These are phyloP conservation scores for Myathropa florea DNA, from an alignment of 2,888 invertebrate species.

Conservation along the genomic window DNA sequence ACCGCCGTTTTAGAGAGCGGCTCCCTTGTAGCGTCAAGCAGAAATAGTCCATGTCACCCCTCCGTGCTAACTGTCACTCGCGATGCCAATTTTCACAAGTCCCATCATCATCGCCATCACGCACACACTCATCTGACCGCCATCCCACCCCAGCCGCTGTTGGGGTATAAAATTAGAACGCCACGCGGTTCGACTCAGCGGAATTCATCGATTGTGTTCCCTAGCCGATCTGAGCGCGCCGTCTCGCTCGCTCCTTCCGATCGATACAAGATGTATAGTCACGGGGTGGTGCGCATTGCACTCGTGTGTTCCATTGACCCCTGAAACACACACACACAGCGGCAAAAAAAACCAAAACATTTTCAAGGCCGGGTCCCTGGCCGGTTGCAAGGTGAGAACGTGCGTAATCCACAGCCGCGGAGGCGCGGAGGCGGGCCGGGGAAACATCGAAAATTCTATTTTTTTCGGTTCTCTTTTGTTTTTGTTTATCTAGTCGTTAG, in stretches of 20 bases:
- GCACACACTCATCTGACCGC: background rate
- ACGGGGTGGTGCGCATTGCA: slow-evolving; percentile 60
- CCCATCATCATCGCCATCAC: background rate
- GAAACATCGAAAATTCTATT: slow-evolving; percentile 66
- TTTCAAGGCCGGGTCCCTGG: slow-evolving; percentile 68
- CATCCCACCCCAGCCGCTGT: slow-evolving; percentile 18
- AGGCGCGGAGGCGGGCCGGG: slow-evolving; percentile 9
- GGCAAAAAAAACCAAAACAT: slow-evolving; percentile 1
- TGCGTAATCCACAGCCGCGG: slow-evolving; percentile 45
- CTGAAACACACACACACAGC: slow-evolving; percentile 28
- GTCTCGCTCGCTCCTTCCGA: slow-evolving; percentile 1
- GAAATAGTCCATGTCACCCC: slow-evolving; percentile 29
- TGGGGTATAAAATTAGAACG: slow-evolving; percentile 48
- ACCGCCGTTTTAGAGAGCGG: background rate
- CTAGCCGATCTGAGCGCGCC: too few species aligned
- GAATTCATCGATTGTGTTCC: slow-evolving; percentile 25
- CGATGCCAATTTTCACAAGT: slow-evolving; percentile 42
- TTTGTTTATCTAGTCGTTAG: slow-evolving; percentile 31
- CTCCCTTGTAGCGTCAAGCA: slow-evolving; percentile 16
- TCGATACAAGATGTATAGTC: slow-evolving; percentile 45
- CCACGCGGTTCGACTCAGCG: slow-evolving; percentile 51
- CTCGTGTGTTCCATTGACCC: slow-evolving; percentile 69
- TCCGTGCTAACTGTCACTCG: slow-evolving; percentile 42
- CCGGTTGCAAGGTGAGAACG: slow-evolving; percentile 64
- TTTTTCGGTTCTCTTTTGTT: slow-evolving; percentile 32